Conservation (phyloP, 2,888 invertebrate genomes). For the Drosophila tripunctata region DNA sequence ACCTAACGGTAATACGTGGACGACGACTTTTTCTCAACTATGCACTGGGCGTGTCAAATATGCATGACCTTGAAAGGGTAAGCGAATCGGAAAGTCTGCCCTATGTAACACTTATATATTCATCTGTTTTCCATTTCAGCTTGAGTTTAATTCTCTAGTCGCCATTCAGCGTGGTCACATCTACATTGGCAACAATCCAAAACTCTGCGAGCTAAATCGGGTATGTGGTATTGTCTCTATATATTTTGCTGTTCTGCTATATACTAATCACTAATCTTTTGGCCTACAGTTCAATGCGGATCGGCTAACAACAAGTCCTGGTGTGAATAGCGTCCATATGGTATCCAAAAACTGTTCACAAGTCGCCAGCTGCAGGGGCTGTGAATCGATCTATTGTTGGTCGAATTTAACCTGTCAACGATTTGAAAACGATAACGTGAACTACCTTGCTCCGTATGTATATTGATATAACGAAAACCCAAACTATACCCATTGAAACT, state of each 20-base stretch:
- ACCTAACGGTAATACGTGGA: slow-evolving; percentile 94
- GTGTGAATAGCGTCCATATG: slow-evolving; percentile 73
- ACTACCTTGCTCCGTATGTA: slow-evolving; percentile 62
- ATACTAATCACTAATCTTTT: too few relatives aligned
- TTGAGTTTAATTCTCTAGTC: slow-evolving; percentile 89
- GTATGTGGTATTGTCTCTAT: slow-evolving; percentile 53
- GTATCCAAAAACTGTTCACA: slow-evolving; percentile 54
- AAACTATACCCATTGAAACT: neutral
- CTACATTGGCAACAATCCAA: slow-evolving; percentile 90
- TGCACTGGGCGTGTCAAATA: slow-evolving; percentile 91
- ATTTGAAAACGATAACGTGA: slow-evolving; percentile 79
- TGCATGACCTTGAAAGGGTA: slow-evolving; percentile 87
- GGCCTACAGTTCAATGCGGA: slow-evolving; percentile 83
- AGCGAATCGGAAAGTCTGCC: slow-evolving; percentile 21
- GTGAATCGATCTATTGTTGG: slow-evolving; percentile 81
- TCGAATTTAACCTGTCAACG: slow-evolving; percentile 80
- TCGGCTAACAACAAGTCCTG: slow-evolving; percentile 73
- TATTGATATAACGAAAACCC: neutral
- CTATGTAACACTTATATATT: neutral
- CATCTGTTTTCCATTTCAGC: slow-evolving; percentile 84
- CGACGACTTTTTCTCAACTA: slow-evolving; percentile 90
- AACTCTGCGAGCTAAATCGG: slow-evolving; percentile 89
- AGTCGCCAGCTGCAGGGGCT: slow-evolving; percentile 69
- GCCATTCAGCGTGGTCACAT: slow-evolving; percentile 93
- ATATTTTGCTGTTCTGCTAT: too few relatives aligned